phyloP scores from a whole-genome alignment of 2,888 invertebrate genomes.

The Stratiomys singularior region DNA sequence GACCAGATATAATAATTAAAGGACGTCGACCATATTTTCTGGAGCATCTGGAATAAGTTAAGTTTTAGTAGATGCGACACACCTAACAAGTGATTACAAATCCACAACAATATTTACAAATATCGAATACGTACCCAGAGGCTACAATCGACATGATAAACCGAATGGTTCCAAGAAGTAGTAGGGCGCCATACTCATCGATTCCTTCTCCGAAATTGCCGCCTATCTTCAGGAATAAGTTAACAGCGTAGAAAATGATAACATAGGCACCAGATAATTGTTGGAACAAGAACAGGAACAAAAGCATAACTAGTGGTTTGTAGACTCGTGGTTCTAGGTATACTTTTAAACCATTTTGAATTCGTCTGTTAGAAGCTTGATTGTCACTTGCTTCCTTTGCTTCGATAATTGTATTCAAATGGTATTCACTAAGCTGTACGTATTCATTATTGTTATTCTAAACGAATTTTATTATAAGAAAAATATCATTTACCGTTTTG shows the following conservation, averaged over 20 bases:
- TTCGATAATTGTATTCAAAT: constrained; percentile 36
- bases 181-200: constrained; percentile 54
- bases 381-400: constrained; percentile 5
- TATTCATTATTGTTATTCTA: constrained; percentile 7
- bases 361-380: not conserved
- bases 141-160: constrained; percentile 68
- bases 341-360: not conserved
- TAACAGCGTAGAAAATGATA: constrained; percentile 67
- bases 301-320: constrained; percentile 67
- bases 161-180: constrained; percentile 57
- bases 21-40: constrained; percentile 67
- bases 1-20: constrained; percentile 67
- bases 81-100: not conserved
- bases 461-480: no score
- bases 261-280: constrained; percentile 70
- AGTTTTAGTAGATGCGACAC: not conserved
- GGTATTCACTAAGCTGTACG: constrained; percentile 44
- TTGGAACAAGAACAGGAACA: constrained; percentile 68
- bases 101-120: no score
- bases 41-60: constrained; percentile 59
- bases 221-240: constrained; percentile 54
- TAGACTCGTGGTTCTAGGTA: constrained; percentile 61
- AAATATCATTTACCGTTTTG: constrained; percentile 57
- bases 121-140: constrained; percentile 58
- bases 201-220: constrained; percentile 53